Percentiles rank a stretch among this genome's conserved stretches.
These are phyloP conservation scores for Crossaster papposus DNA, from an alignment of 53 echinoderm and acorn worm genomes.

Conservation along the genomic window DNA sequence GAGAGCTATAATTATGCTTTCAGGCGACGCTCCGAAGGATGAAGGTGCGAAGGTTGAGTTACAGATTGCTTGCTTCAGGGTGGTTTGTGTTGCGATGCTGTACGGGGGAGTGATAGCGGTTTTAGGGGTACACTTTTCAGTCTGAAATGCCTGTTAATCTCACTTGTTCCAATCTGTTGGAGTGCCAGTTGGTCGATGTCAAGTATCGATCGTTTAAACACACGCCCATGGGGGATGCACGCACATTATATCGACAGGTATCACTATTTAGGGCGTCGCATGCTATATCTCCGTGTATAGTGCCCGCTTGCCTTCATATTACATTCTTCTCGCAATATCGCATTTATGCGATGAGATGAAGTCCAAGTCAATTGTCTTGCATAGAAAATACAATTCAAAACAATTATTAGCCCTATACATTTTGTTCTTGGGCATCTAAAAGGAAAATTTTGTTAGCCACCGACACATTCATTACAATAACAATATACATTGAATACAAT, in stretches of 20 bases:
- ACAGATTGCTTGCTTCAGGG: neutral
- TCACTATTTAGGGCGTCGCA: too few species aligned
- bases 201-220: neutral
- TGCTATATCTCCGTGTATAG: too few species aligned
- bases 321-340: too few species aligned
- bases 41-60: neutral
- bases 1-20: neutral
- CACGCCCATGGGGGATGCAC: neutral
- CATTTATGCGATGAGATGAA: too few species aligned
- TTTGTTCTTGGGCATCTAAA: too few species aligned
- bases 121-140: neutral
- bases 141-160: neutral
- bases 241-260: neutral
- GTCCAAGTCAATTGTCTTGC: too few species aligned
- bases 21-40: neutral
- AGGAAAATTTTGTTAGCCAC: too few species aligned
- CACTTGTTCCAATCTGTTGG: neutral
- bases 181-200: neutral
- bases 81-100: neutral
- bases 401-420: too few species aligned
- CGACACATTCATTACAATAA: too few species aligned
- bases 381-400: too few species aligned
- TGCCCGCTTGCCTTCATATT: too few species aligned
- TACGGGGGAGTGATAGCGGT: neutral
- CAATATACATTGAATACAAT: too few species aligned